Conservation (phyloP, 2,113 vertebrate genomes). For the Passer domesticus region DNA sequence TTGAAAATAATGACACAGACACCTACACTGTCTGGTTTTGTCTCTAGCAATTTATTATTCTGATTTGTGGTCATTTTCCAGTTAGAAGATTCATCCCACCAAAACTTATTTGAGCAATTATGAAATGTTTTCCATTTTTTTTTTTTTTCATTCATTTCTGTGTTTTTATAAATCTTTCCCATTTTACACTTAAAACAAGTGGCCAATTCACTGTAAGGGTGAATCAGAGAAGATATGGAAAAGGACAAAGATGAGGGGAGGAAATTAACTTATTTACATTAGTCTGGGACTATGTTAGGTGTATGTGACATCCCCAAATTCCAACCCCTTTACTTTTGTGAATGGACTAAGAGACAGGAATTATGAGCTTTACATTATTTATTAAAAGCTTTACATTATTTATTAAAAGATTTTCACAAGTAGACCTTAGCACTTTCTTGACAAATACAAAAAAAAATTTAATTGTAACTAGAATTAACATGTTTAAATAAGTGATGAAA, state of each 20-base stretch:
- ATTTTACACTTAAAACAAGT: neutral
- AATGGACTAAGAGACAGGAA: neutral
- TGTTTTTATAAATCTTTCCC: neutral
- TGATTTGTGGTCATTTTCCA: neutral
- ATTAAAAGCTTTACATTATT: neutral
- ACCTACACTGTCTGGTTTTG: neutral
- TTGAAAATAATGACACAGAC: neutral
- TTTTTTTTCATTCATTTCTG: neutral
- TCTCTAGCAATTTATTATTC: neutral
- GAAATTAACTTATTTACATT: neutral
- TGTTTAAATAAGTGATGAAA: neutral
- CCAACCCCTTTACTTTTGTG: neutral
- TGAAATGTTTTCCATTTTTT: neutral
- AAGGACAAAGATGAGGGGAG: neutral
- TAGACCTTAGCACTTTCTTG: neutral
- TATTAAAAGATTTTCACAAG: neutral
- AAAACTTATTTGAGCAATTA: neutral
- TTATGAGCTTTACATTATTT: neutral
- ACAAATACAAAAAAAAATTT: neutral
- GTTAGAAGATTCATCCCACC: neutral
- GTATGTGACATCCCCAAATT: neutral
- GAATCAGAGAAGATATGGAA: neutral
- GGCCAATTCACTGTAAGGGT: neutral
- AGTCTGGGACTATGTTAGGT: neutral
- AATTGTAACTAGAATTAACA: neutral